phyloP scores from a whole-genome alignment of 1,140 invertebrate genomes.

The Drosophila leontia region DNA sequence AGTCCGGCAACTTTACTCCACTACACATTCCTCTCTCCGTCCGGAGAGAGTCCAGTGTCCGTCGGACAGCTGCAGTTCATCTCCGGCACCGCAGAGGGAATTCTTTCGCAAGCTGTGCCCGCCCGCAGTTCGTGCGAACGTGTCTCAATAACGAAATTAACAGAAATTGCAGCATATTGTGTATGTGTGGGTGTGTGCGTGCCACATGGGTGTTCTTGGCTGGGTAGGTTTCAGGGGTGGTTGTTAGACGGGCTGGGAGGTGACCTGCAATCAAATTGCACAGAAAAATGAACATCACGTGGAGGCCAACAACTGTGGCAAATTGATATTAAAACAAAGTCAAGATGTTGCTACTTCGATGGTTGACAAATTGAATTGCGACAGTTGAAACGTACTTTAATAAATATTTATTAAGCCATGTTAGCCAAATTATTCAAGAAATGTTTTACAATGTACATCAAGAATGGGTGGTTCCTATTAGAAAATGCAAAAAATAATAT shows the following conservation, averaged over 20 bases:
- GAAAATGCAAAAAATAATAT: no score
- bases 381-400: neutral
- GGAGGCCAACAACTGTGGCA: constrained; percentile 52
- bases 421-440: no score
- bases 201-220: constrained; percentile 10
- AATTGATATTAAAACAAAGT: constrained; percentile 61
- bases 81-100: constrained; percentile 33
- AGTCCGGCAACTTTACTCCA: constrained; percentile 10
- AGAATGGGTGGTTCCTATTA: no score
- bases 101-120: constrained; percentile 63
- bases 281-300: constrained; percentile 48
- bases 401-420: constrained; percentile 9
- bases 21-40: constrained; percentile 8
- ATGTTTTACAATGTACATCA: no score
- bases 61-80: constrained; percentile 54
- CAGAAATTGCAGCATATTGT: constrained; percentile 82
- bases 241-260: no score
- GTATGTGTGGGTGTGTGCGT: constrained; percentile 13
- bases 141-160: constrained; percentile 82
- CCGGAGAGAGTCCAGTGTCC: neutral
- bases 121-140: constrained; percentile 70
- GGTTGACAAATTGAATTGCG: constrained; percentile 2
- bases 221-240: neutral
- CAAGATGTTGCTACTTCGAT: constrained; percentile 30
- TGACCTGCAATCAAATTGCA: constrained; percentile 59